These are phyloP conservation scores for Semicossyphus pulcher DNA, from an alignment of 2,113 vertebrate genomes.

Conservation along the genomic window DNA sequence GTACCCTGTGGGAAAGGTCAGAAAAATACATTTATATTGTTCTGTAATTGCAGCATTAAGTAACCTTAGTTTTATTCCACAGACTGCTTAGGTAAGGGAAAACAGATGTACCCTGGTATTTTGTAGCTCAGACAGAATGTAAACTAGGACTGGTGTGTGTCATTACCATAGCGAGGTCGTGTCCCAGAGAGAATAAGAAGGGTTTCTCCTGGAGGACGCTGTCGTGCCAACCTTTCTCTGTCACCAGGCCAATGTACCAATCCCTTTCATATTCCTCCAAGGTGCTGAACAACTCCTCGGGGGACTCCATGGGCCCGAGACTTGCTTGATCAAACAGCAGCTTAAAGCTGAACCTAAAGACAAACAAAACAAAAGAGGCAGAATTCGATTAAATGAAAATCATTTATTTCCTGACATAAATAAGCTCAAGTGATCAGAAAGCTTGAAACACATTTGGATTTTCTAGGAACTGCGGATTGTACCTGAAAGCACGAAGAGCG, in stretches of 20 bases:
- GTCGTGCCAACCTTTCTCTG: slow-evolving; percentile 93
- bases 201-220: slow-evolving; percentile 94
- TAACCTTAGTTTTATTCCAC: neutral
- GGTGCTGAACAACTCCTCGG: slow-evolving; percentile 88
- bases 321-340: slow-evolving; percentile 97
- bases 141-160: neutral
- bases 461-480: slow-evolving; percentile 59
- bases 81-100: too few relatives aligned
- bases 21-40: neutral
- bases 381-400: neutral
- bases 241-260: slow-evolving; percentile 95
- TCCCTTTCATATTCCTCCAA: slow-evolving; percentile 92
- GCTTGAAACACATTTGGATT: too few relatives aligned
- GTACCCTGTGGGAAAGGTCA: slow-evolving; percentile 88
- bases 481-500: slow-evolving; percentile 95
- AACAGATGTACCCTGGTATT: neutral
- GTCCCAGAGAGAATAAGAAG: slow-evolving; percentile 94
- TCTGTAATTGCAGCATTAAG: neutral
- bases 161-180: slow-evolving; percentile 94
- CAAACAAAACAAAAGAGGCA: slow-evolving; percentile 9
- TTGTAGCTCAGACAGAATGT: neutral
- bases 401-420: neutral
- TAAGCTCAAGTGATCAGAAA: neutral
- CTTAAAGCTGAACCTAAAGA: slow-evolving; percentile 93
- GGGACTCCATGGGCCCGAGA: slow-evolving; percentile 90